Percentiles rank a stretch among this genome's conserved stretches.
phyloP scores from a whole-genome alignment of 1,140 invertebrate species.

The Chironomus striatipennis region DNA sequence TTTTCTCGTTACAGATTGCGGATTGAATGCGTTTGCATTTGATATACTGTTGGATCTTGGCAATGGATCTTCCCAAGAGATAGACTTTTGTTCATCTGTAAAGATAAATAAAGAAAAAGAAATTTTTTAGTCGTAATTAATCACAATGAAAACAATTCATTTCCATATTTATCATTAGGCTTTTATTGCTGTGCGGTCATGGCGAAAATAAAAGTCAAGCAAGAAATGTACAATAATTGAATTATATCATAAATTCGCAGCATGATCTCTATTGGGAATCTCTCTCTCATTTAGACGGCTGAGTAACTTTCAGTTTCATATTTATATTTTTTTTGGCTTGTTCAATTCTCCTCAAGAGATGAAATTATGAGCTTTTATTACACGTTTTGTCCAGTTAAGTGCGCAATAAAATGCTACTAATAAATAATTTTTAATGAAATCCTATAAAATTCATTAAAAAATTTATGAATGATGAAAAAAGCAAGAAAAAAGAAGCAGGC shows the following conservation, averaged over 20 bases:
- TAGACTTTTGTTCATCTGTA: slow-evolving; percentile 34
- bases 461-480: too few species aligned
- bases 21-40: slow-evolving; percentile 26
- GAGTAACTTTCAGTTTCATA: too few species aligned
- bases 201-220: too few species aligned
- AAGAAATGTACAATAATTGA: not conserved
- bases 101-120: not conserved
- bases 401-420: too few species aligned
- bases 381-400: too few species aligned
- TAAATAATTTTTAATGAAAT: too few species aligned
- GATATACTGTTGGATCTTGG: slow-evolving; percentile 26
- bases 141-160: not conserved
- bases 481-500: too few species aligned
- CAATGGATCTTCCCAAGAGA: slow-evolving; percentile 38
- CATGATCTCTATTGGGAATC: not conserved
- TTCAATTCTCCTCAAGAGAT: too few species aligned
- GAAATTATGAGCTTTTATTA: too few species aligned
- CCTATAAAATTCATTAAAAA: too few species aligned
- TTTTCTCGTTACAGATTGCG: slow-evolving; percentile 24
- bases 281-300: too few species aligned
- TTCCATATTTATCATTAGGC: not conserved
- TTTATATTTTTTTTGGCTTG: too few species aligned
- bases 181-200: not conserved
- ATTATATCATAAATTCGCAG: not conserved
- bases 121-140: not conserved